Percentiles rank a stretch among this genome's conserved stretches.
These are phyloP conservation scores for Periophthalmodon schlosseri DNA, from an alignment of 2,113 vertebrate genomes.

Conservation along the genomic window DNA sequence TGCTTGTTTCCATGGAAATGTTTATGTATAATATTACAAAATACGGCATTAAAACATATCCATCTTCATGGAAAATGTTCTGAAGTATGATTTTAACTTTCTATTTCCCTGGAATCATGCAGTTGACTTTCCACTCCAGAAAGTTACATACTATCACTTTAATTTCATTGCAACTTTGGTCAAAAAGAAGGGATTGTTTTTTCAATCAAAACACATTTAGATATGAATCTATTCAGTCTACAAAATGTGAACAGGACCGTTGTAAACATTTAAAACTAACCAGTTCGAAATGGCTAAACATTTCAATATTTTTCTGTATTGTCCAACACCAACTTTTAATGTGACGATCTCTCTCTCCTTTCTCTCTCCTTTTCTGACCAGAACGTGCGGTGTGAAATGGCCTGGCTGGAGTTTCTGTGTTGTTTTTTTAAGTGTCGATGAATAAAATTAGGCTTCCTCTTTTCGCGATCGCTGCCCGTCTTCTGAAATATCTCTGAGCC, in stretches of 20 bases:
- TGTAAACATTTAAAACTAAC: not conserved
- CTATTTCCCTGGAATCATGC: too few species aligned
- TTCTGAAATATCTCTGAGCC: constrained; percentile 11
- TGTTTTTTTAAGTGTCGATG: constrained; percentile 2
- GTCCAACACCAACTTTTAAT: not conserved
- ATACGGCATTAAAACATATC: too few species aligned
- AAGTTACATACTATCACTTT: too few species aligned
- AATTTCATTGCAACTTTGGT: too few species aligned
- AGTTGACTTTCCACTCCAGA: too few species aligned
- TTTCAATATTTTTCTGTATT: not conserved
- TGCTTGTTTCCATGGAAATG: too few species aligned
- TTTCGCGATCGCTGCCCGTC: not conserved
- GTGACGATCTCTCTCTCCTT: not conserved
- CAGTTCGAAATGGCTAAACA: not conserved
- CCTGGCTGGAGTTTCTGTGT: constrained; percentile 8
- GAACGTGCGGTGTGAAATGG: constrained; percentile 15
- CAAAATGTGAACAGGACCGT: not conserved
- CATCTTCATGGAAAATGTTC: too few species aligned
- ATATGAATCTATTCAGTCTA: not conserved
- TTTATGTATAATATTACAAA: too few species aligned
- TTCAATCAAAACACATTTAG: too few species aligned
- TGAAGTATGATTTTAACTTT: too few species aligned
- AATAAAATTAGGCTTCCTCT: not conserved
- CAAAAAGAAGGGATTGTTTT: too few species aligned
- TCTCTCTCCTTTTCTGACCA: not conserved